phyloP scores from a whole-genome alignment of 2,113 vertebrate species.

The Engystomops pustulosus region DNA sequence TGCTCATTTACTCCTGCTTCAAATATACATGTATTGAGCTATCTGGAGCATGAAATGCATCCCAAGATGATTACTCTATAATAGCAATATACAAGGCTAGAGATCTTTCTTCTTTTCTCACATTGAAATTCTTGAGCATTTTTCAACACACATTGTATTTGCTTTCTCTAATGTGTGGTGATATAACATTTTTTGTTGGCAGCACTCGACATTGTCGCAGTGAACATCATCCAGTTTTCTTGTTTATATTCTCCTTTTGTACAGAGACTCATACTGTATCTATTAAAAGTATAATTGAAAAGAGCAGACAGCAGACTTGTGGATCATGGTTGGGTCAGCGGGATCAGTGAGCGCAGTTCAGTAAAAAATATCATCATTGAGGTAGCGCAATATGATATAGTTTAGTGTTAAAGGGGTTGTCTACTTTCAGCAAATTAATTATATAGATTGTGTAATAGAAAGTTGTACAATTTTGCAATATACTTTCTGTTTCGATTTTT shows the following conservation, averaged over 20 bases:
- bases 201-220: neutral
- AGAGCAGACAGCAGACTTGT: too few relatives aligned
- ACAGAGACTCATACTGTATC: too few relatives aligned
- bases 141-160: neutral
- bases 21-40: conserved; percentile 36
- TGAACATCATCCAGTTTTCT: neutral
- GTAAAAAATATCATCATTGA: too few relatives aligned
- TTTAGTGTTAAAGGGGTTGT: too few relatives aligned
- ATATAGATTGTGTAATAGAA: too few relatives aligned
- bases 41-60: conserved; percentile 56
- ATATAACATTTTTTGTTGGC: neutral
- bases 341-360: too few relatives aligned
- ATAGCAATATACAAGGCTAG: neutral
- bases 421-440: too few relatives aligned
- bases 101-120: neutral
- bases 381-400: too few relatives aligned
- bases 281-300: too few relatives aligned
- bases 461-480: too few relatives aligned
- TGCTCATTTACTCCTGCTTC: neutral
- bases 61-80: conserved; percentile 9
- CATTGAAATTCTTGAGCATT: neutral
- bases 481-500: too few relatives aligned
- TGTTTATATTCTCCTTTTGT: neutral
- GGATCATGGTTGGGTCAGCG: too few relatives aligned
- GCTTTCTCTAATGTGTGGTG: neutral